A percentile compares a stretch with the other conserved stretches of the same genome.
These are phyloP conservation scores for Germaria angustata DNA, from an alignment of 2,888 invertebrate species.

Conservation along the genomic window DNA sequence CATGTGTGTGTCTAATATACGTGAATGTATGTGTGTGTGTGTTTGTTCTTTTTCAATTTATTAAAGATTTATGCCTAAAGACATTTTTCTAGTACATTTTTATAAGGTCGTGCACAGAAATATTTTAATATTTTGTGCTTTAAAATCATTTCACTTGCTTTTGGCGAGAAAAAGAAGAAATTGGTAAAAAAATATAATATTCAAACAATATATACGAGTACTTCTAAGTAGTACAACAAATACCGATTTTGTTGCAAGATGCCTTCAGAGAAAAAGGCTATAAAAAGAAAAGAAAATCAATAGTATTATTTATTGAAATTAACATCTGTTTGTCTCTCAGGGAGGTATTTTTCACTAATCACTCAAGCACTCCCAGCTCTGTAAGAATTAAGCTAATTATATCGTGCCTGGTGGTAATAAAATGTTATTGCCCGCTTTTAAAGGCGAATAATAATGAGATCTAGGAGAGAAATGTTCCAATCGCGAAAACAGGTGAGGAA, in stretches of 20 bases:
- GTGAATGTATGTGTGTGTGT: too few species aligned
- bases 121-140: constrained; percentile 8
- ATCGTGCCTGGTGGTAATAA: not conserved
- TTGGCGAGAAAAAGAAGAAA: constrained; percentile 1
- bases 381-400: constrained; percentile 14
- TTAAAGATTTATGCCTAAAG: constrained; percentile 47
- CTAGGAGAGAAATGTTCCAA: not conserved
- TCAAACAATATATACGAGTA: not conserved
- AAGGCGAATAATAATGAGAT: too few species aligned
- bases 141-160: constrained; percentile 44
- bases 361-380: constrained; percentile 1
- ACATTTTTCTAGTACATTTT: constrained; percentile 30
- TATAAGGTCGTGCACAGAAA: constrained; percentile 25
- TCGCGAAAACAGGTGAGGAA: too few species aligned
- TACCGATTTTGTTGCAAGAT: constrained; percentile 2
- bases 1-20: too few species aligned
- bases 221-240: not conserved
- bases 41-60: constrained; percentile 43
- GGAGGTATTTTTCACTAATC: not conserved
- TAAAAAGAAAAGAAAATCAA: not conserved
- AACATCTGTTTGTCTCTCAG: constrained; percentile 1
- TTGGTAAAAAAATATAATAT: not conserved
- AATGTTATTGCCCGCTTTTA: too few species aligned
- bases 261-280: not conserved
- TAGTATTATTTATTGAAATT: not conserved